Evolutionary conservation across 2,797 vertebrate genomes (phyloP), one percentile per base, ranked within the genome.

Genomic region (Alfaro cultratus): DNA sequence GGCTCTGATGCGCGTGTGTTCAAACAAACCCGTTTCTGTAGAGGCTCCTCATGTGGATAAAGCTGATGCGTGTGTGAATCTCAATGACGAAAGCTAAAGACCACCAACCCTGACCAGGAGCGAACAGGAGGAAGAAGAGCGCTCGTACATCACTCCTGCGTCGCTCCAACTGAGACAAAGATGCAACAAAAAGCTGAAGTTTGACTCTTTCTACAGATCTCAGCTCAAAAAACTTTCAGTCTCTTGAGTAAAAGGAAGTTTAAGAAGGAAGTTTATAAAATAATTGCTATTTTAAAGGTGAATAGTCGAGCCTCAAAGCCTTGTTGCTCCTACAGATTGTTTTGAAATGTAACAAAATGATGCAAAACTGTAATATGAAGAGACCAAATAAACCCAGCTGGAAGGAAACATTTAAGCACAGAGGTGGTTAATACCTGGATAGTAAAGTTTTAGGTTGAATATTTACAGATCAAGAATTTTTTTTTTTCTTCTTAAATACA

Each of bases 71-170:
- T 72, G 77, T 51, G n/a, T 73, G 55, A 71, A 41, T 78, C 68
- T 60, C 70, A 80, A 64, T 67, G 83, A 82, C 1, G 47, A 78
- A 83, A 87, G 80, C 36, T 67, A 78, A 83, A 83, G 90, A 88
- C 87, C 89, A 93, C 88, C 89, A 70, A 84, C 79, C 47, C 29
- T 4, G 83, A 85, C 75, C 77, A 75, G 31, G 39, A 83, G 76
- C n/a, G 70, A 55, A 76, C 6, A 67, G 62, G 62, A 41, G 64
- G 36, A 67, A 36, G 34, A 67, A 36, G 83, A 82, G 64, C 0
- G 8, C 18, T 78, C 60, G 4, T 68, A 74, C 68, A 81, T 86
- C 85, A 8, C 62, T 36, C 16, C 62, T 21, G 62, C 1, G 5
- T 31, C 55, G 1, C 60, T 34, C n/a, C 18, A 2, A 13, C 26